Evolutionary conservation across 2,888 invertebrate genomes (phyloP).

Genomic region (Euclidia mi): DNA sequence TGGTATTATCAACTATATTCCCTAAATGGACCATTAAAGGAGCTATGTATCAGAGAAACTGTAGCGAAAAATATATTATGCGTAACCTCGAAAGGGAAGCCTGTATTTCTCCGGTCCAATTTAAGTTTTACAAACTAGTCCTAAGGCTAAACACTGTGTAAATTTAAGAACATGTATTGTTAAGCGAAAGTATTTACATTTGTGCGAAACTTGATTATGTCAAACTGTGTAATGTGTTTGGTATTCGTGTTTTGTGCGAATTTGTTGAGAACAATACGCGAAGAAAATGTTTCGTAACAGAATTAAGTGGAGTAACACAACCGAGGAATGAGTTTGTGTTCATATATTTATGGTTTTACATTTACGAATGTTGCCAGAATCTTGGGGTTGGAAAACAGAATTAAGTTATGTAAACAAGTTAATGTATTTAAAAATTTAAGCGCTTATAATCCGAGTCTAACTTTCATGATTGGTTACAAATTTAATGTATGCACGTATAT

Average conservation of each 20-base stretch:
- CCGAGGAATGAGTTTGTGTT: background rate
- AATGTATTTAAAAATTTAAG: background rate
- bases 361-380: background rate
- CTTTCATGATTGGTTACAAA: background rate
- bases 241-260: conserved; percentile 8
- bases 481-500: background rate
- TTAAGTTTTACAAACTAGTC: conserved; percentile 54
- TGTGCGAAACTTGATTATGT: conserved; percentile 15
- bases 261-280: conserved; percentile 8
- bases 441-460: background rate
- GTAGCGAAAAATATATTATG: conserved; percentile 35
- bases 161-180: conserved; percentile 44
- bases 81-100: conserved; percentile 30
- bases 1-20: conserved; percentile 32
- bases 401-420: background rate
- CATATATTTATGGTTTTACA: background rate
- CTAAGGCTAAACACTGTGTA: conserved; percentile 36
- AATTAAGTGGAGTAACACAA: conserved; percentile 5
- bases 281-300: background rate
- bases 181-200: conserved; percentile 43
- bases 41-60: conserved; percentile 38
- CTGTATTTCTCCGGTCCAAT: conserved; percentile 51
- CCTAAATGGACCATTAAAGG: conserved; percentile 42
- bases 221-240: conserved; percentile 4
- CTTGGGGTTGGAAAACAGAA: too few species aligned